Percentiles rank a stretch among this genome's conserved stretches.
phyloP scores from a whole-genome alignment of 2,888 invertebrate genomes.

The Eupithecia subumbrata region DNA sequence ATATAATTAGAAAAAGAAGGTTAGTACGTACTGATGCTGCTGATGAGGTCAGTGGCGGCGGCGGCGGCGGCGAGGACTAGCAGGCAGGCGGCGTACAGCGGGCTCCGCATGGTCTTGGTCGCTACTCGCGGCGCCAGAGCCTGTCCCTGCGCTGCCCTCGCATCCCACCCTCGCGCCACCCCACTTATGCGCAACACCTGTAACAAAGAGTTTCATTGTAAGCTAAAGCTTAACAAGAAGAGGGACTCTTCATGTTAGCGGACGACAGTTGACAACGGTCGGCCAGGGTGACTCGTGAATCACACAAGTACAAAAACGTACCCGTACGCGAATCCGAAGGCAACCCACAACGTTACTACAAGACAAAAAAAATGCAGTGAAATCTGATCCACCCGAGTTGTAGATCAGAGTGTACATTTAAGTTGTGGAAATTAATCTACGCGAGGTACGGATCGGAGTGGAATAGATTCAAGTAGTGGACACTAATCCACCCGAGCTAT shows the following conservation, averaged over 20 bases:
- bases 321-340: neutral
- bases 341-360: too few species aligned
- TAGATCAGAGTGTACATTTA: too few species aligned
- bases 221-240: neutral
- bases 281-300: too few species aligned
- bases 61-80: constrained; percentile 62
- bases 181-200: constrained; percentile 74
- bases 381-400: too few species aligned
- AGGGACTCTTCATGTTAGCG: neutral
- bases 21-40: constrained; percentile 63
- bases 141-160: constrained; percentile 74
- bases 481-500: too few species aligned
- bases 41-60: constrained; percentile 62
- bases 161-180: constrained; percentile 79
- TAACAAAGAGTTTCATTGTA: constrained; percentile 40
- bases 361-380: too few species aligned
- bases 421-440: too few species aligned
- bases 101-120: constrained; percentile 80
- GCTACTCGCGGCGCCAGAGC: constrained; percentile 80
- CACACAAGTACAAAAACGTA: too few species aligned
- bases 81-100: constrained; percentile 67
- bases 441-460: too few species aligned
- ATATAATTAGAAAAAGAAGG: neutral
- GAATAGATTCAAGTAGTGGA: too few species aligned
- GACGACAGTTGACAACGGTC: too few species aligned